Evolutionary conservation across 2,113 vertebrate genomes (phyloP).

Genomic region (Pterocles burchelli): DNA sequence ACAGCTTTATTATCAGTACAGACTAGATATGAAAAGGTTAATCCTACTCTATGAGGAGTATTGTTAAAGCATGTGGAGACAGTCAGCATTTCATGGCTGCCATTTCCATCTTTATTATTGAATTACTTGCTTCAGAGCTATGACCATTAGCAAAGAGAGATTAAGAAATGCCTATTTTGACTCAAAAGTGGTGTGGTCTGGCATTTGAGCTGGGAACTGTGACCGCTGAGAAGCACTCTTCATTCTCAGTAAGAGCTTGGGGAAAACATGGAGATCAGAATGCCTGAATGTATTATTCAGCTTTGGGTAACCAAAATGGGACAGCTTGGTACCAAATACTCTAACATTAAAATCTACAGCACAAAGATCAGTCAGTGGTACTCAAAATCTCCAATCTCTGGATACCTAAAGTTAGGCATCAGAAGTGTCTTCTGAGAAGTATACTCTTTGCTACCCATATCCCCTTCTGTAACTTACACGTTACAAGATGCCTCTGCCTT

Average conservation of each 20-base stretch:
- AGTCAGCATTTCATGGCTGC: background rate
- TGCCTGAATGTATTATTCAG: background rate
- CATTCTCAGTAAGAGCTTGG: background rate
- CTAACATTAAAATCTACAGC: background rate
- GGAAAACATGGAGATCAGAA: background rate
- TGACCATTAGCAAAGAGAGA: conserved; percentile 1
- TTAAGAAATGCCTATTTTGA: conserved; percentile 2
- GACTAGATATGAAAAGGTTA: background rate
- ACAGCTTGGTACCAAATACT: background rate
- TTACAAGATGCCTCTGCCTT: background rate
- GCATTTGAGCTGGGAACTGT: background rate
- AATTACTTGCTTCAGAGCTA: conserved; percentile 6
- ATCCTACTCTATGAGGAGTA: background rate
- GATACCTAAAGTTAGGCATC: background rate
- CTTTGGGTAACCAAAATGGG: background rate
- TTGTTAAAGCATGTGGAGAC: background rate
- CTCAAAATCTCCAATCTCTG: background rate
- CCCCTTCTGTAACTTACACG: background rate
- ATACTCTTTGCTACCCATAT: background rate
- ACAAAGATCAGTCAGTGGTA: background rate
- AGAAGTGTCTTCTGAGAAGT: background rate
- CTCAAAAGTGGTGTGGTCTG: conserved; percentile 24
- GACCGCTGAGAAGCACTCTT: background rate
- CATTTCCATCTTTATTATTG: conserved; percentile 5
- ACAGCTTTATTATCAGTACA: background rate